Percentiles rank a stretch among this genome's conserved stretches.
Evolutionary conservation across 1,140 invertebrate genomes (phyloP).

Genomic region (Zaprionus camerounensis): DNA sequence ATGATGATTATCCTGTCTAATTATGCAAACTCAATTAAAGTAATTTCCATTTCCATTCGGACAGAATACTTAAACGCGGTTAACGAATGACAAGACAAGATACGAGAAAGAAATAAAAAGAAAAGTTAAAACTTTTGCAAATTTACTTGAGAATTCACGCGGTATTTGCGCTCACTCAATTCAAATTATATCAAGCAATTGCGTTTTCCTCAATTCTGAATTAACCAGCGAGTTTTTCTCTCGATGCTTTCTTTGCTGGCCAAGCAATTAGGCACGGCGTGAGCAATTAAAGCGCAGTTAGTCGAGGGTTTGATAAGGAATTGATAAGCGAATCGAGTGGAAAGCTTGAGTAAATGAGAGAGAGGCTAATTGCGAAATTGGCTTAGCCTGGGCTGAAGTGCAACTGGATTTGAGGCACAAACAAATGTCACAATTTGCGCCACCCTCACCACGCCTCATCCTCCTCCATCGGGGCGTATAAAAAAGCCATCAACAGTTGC

Average conservation of each 20-base stretch:
- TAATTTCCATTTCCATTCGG: constrained; percentile 61
- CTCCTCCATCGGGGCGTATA: constrained; percentile 31
- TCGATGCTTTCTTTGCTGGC: constrained; percentile 19
- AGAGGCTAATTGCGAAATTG: constrained; percentile 36
- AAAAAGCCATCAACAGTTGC: constrained; percentile 72
- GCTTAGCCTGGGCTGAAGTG: constrained; percentile 43
- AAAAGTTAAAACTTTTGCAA: constrained; percentile 46
- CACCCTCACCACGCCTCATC: not conserved
- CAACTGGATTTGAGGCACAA: constrained; percentile 26
- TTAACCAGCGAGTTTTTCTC: constrained; percentile 24
- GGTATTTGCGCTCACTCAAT: constrained; percentile 64
- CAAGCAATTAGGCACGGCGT: constrained; percentile 56
- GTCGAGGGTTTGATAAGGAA: constrained; percentile 21
- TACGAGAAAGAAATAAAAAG: not conserved
- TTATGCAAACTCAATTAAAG: constrained; percentile 80
- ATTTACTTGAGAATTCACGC: constrained; percentile 52
- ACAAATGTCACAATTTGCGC: constrained; percentile 64
- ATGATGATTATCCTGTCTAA: constrained; percentile 69
- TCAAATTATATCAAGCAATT: constrained; percentile 80
- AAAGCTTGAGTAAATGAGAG: constrained; percentile 11
- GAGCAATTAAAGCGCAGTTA: constrained; percentile 60
- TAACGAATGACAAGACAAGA: constrained; percentile 28
- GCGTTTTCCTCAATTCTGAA: constrained; percentile 40
- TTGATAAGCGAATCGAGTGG: constrained; percentile 22
- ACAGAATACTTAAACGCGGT: constrained; percentile 32